A percentile compares a stretch with the other conserved stretches of the same genome.
phyloP scores from a whole-genome alignment of 1,140 invertebrate species.

The Drosophila kepulauana region DNA sequence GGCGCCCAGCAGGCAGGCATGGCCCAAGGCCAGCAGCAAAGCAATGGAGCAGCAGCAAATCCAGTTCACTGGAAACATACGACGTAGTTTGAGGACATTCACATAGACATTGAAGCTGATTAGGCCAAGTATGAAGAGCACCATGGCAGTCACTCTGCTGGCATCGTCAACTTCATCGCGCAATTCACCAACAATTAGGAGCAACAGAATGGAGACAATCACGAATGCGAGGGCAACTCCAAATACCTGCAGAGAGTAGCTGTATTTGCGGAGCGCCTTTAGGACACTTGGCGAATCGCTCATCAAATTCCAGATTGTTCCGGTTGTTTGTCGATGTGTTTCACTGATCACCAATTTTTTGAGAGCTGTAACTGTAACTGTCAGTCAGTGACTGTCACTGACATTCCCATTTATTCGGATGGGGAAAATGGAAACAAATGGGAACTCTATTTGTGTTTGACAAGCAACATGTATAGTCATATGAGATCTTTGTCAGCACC shows the following conservation, averaged over 20 bases:
- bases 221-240: slow-evolving; percentile 37
- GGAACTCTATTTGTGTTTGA: slow-evolving; percentile 2
- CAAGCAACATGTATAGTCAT: slow-evolving; percentile 16
- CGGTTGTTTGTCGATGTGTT: not conserved
- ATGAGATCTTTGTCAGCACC: slow-evolving; percentile 31
- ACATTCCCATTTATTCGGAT: not conserved
- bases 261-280: slow-evolving; percentile 19
- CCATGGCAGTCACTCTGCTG: not conserved
- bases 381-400: slow-evolving; percentile 1
- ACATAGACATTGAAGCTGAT: slow-evolving; percentile 24
- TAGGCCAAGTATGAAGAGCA: slow-evolving; percentile 20
- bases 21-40: slow-evolving; percentile 23
- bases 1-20: slow-evolving; percentile 1
- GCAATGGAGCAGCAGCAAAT: slow-evolving; percentile 26
- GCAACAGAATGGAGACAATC: slow-evolving; percentile 19
- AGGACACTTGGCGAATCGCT: not conserved
- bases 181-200: slow-evolving; percentile 5
- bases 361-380: not conserved
- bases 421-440: slow-evolving; percentile 6
- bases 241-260: slow-evolving; percentile 20
- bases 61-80: slow-evolving; percentile 51
- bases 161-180: not conserved
- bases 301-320: slow-evolving; percentile 24
- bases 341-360: not conserved
- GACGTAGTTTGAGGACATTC: slow-evolving; percentile 21